These are phyloP conservation scores for Asbolus verrucosus DNA, from an alignment of 1,140 invertebrate genomes.

Conservation along the genomic window DNA sequence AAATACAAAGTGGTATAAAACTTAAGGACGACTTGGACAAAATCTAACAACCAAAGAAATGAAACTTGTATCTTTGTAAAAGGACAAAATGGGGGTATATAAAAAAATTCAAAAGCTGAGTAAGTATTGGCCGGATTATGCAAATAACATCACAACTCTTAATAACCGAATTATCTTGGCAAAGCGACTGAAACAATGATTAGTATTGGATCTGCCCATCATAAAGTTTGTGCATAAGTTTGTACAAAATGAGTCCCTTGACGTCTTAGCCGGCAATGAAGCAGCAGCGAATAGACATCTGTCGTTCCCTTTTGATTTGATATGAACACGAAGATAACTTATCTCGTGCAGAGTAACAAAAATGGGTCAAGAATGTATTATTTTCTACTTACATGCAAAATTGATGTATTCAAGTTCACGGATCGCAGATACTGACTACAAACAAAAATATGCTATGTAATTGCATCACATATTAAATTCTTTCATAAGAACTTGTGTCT, in stretches of 20 bases:
- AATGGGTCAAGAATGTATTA: too few species aligned
- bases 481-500: too few species aligned
- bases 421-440: too few species aligned
- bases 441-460: background rate
- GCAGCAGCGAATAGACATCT: conserved; percentile 5
- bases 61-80: too few species aligned
- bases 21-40: too few species aligned
- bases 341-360: too few species aligned
- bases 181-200: conserved; percentile 10
- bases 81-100: background rate
- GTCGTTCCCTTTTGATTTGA: conserved; percentile 8
- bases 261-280: conserved; percentile 14
- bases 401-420: too few species aligned
- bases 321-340: background rate
- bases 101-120: background rate
- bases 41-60: too few species aligned
- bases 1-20: too few species aligned
- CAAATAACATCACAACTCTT: conserved; percentile 4
- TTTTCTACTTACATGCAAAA: too few species aligned
- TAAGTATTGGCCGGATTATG: background rate
- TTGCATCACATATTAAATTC: background rate
- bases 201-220: conserved; percentile 25
- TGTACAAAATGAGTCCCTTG: conserved; percentile 15
- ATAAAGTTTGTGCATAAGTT: conserved; percentile 29
- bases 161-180: conserved; percentile 4